Conservation (phyloP, 1,140 invertebrate genomes). For the Panagrolaimus sp. region DNA sequence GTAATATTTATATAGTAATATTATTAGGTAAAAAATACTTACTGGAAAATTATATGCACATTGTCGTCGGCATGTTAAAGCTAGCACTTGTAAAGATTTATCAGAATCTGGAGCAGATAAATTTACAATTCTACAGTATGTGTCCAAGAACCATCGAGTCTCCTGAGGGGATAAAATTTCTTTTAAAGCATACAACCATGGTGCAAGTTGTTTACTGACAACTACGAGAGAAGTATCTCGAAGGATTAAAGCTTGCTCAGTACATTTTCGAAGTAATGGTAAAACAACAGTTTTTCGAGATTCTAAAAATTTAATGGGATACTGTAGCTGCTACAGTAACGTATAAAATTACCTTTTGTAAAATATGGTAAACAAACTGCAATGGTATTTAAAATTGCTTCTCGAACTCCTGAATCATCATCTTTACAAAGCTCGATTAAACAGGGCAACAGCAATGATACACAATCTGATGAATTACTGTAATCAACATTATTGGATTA, state of each 20-base stretch:
- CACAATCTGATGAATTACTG: constrained; percentile 60
- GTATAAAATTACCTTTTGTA: constrained; percentile 60
- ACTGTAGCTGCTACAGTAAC: constrained; percentile 16
- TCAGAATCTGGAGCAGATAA: constrained; percentile 20
- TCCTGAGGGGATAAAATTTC: constrained; percentile 45
- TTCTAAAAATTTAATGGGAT: constrained; percentile 49
- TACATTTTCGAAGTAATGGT: constrained; percentile 61
- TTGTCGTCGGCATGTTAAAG: constrained; percentile 57
- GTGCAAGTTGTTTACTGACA: constrained; percentile 61
- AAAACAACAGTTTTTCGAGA: constrained; percentile 60
- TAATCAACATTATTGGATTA: constrained; percentile 54
- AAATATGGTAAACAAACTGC: constrained; percentile 61
- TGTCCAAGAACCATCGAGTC: constrained; percentile 49
- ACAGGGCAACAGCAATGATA: constrained; percentile 62
- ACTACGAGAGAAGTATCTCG: constrained; percentile 61
- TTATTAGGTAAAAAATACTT: constrained; percentile 15
- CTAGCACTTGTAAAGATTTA: constrained; percentile 21
- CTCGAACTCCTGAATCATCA: constrained; percentile 62
- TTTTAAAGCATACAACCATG: constrained; percentile 40
- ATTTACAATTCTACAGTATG: constrained; percentile 45
- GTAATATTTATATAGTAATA: neutral
- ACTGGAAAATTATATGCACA: constrained; percentile 63
- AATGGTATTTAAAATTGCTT: constrained; percentile 62
- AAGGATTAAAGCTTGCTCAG: constrained; percentile 60
- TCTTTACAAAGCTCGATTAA: constrained; percentile 63